Conservation (phyloP, 1,140 invertebrate genomes). For the Drosophila teissieri region DNA sequence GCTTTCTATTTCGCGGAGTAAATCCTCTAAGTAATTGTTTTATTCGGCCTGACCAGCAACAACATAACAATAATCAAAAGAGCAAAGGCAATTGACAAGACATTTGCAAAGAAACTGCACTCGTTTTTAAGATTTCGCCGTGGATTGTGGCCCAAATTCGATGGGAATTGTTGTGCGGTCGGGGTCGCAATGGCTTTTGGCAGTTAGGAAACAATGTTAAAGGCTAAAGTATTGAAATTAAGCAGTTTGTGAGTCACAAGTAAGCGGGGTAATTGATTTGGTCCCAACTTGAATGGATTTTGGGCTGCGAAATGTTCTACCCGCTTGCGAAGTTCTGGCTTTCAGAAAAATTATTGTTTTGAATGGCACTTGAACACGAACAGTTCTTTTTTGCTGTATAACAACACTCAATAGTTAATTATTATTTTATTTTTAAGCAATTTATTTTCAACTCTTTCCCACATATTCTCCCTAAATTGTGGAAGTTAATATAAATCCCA, state of each 20-base stretch:
- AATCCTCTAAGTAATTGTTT: not conserved
- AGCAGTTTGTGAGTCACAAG: constrained; percentile 16
- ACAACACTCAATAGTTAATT: too few relatives aligned
- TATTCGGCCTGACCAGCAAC: constrained; percentile 11
- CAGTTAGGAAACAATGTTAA: constrained; percentile 5
- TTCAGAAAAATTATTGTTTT: too few relatives aligned
- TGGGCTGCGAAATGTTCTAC: too few relatives aligned
- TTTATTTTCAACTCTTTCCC: too few relatives aligned
- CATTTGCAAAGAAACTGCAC: constrained; percentile 57
- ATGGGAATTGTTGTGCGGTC: constrained; percentile 11
- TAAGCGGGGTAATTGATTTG: too few relatives aligned
- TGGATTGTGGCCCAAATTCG: constrained; percentile 41
- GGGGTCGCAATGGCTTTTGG: not conserved
- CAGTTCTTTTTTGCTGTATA: too few relatives aligned
- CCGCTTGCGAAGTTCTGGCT: too few relatives aligned
- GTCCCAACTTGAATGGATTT: not conserved
- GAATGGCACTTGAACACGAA: too few relatives aligned
- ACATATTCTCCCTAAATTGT: too few relatives aligned
- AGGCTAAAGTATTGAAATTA: constrained; percentile 5
- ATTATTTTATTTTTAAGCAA: too few relatives aligned
- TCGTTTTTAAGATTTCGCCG: constrained; percentile 29
- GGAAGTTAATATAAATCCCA: too few relatives aligned
- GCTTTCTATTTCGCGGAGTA: constrained; percentile 55
- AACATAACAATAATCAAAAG: constrained; percentile 29
- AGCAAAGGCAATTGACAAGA: constrained; percentile 40